These are phyloP conservation scores for Disparrhopalites patrizii DNA, from an alignment of 2,888 invertebrate species.

Conservation along the genomic window DNA sequence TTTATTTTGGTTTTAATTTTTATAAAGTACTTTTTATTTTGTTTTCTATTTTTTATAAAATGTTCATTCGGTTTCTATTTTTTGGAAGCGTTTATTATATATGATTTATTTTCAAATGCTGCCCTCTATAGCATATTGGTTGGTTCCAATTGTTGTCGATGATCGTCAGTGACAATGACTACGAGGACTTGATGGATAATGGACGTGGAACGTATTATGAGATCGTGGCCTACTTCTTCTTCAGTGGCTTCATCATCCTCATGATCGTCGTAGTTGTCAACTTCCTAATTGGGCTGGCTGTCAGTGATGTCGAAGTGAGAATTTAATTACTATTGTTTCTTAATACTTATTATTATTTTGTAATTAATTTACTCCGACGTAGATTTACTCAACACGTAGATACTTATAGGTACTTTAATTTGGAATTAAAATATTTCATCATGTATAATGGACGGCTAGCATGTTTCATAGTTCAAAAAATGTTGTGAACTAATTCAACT, in stretches of 20 bases:
- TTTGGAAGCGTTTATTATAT: too few relatives aligned
- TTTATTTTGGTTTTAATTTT: neutral
- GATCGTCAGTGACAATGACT: conserved; percentile 14
- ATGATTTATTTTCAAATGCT: neutral
- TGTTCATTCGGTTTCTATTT: too few relatives aligned
- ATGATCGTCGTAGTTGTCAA: conserved; percentile 19
- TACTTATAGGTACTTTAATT: neutral
- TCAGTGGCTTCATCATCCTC: conserved; percentile 14
- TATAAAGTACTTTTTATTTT: too few relatives aligned
- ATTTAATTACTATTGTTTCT: neutral
- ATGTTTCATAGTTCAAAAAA: too few relatives aligned
- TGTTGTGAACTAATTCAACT: too few relatives aligned
- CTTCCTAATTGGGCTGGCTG: conserved; percentile 20
- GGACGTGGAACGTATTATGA: conserved; percentile 11
- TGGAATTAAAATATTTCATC: neutral
- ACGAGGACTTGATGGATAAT: conserved; percentile 7
- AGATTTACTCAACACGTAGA: neutral
- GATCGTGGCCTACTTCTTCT: conserved; percentile 4
- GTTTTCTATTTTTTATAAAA: neutral
- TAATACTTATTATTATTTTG: too few relatives aligned
- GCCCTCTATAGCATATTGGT: conserved; percentile 2
- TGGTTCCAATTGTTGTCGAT: conserved; percentile 11
- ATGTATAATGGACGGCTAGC: too few relatives aligned
- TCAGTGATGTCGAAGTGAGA: conserved; percentile 11
- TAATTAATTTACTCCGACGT: neutral